Percentiles rank a stretch among this genome's conserved stretches.
These are phyloP conservation scores for Scatophagus argus DNA, from an alignment of 2,113 vertebrate genomes.

Conservation along the genomic window DNA sequence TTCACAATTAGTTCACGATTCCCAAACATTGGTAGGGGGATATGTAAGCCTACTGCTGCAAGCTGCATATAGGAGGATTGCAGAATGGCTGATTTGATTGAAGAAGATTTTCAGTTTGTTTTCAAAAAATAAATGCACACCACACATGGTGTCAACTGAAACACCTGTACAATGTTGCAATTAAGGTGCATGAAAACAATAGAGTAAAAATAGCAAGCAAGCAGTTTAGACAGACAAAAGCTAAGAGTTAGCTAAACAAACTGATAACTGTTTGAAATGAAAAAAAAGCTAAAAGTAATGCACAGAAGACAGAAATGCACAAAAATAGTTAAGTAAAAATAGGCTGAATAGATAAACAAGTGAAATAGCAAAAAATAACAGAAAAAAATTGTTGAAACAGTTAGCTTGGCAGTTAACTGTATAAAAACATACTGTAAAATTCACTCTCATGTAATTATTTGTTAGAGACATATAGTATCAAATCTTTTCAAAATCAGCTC, in stretches of 20 bases:
- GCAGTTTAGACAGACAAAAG: too few relatives aligned
- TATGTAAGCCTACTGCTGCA: not conserved
- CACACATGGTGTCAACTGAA: not conserved
- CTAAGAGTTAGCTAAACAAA: not conserved
- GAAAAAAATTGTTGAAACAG: not conserved
- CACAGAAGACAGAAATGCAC: not conserved
- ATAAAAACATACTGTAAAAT: not conserved
- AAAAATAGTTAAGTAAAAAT: not conserved
- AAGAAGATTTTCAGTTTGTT: not conserved
- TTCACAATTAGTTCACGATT: slow-evolving; percentile 1
- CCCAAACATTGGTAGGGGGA: not conserved
- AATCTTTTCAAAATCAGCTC: not conserved
- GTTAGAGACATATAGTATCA: too few relatives aligned
- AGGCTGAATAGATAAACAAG: too few relatives aligned
- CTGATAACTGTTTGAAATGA: too few relatives aligned
- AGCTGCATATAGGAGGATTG: not conserved
- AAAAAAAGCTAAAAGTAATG: not conserved
- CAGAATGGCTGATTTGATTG: not conserved
- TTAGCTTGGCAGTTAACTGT: not conserved
- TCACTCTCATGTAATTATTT: not conserved
- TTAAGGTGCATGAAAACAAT: not conserved
- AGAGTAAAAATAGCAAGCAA: not conserved
- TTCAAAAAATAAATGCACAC: not conserved
- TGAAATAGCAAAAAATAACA: not conserved
- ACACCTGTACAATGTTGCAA: not conserved